These are phyloP conservation scores for Eupithecia vulgata DNA, from an alignment of 2,888 invertebrate genomes.

Conservation along the genomic window DNA sequence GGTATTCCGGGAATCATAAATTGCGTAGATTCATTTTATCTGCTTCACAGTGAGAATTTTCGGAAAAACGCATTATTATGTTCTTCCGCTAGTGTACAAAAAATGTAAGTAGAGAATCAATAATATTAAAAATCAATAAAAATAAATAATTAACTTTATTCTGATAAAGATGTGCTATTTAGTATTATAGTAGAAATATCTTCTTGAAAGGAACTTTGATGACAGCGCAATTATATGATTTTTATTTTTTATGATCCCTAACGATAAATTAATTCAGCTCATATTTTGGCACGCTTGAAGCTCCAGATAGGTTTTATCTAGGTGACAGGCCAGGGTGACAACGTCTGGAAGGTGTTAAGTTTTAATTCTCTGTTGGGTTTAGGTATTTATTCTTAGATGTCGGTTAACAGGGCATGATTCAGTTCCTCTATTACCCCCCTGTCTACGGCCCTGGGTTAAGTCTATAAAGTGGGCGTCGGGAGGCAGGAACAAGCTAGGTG, in stretches of 20 bases:
- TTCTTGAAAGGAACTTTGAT: not conserved
- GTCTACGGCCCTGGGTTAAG: slow-evolving; percentile 34
- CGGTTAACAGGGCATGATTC: slow-evolving; percentile 13
- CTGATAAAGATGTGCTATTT: not conserved
- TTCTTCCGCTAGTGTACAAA: not conserved
- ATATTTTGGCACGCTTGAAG: slow-evolving; percentile 37
- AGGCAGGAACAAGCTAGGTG: slow-evolving; percentile 64
- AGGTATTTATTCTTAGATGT: slow-evolving; percentile 19
- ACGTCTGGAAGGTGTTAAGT: not conserved
- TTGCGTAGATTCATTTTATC: not conserved
- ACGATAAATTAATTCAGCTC: slow-evolving; percentile 43
- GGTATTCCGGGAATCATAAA: slow-evolving; percentile 21
- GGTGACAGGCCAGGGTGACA: slow-evolving; percentile 21
- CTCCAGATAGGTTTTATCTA: slow-evolving; percentile 42
- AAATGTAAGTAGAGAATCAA: not conserved
- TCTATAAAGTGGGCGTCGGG: slow-evolving; percentile 37
- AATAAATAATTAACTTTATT: not conserved
- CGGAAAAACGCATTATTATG: not conserved
- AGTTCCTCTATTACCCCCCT: slow-evolving; percentile 38
- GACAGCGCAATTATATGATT: not conserved
- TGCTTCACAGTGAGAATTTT: not conserved
- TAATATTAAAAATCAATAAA: no score
- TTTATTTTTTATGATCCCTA: slow-evolving; percentile 25
- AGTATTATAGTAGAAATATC: not conserved
- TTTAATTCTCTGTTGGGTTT: not conserved